phyloP scores from a whole-genome alignment of 2,888 invertebrate species.

The Antheraea assamensis region DNA sequence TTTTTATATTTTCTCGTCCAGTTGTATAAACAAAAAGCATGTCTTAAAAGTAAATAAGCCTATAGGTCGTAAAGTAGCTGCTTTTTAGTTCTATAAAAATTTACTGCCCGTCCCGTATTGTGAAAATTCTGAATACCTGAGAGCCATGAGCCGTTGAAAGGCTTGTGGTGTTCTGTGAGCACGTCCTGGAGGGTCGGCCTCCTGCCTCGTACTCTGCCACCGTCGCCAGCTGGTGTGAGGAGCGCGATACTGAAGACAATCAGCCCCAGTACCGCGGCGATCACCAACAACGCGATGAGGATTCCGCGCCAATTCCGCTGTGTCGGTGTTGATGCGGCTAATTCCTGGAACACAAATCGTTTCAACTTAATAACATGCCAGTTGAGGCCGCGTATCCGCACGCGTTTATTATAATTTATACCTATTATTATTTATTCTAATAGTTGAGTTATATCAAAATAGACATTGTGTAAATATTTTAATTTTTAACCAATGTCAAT shows the following conservation, averaged over 20 bases:
- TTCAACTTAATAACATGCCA: neutral
- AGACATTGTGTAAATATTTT: too few relatives aligned
- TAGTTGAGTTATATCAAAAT: too few relatives aligned
- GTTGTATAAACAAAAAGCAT: too few relatives aligned
- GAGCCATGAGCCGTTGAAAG: conserved; percentile 87
- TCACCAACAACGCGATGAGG: conserved; percentile 94
- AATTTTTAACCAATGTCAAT: too few relatives aligned
- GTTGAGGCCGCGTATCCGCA: too few relatives aligned
- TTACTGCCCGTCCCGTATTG: neutral
- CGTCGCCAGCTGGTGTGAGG: conserved; percentile 90
- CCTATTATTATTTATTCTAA: too few relatives aligned
- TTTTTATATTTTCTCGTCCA: too few relatives aligned
- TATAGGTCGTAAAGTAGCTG: too few relatives aligned
- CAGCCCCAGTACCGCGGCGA: conserved; percentile 92
- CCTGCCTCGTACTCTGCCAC: conserved; percentile 85
- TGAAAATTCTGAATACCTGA: conserved; percentile 48
- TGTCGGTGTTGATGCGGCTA: conserved; percentile 92
- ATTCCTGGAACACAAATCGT: conserved; percentile 83
- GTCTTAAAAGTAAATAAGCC: too few relatives aligned
- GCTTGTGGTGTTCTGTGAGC: conserved; percentile 79
- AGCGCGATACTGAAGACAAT: conserved; percentile 96
- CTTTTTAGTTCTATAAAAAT: too few relatives aligned
- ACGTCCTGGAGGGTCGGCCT: conserved; percentile 87
- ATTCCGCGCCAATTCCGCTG: conserved; percentile 98
- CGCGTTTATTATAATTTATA: too few relatives aligned